These are phyloP conservation scores for Oligia strigilis DNA, from an alignment of 2,888 invertebrate species.

Conservation along the genomic window DNA sequence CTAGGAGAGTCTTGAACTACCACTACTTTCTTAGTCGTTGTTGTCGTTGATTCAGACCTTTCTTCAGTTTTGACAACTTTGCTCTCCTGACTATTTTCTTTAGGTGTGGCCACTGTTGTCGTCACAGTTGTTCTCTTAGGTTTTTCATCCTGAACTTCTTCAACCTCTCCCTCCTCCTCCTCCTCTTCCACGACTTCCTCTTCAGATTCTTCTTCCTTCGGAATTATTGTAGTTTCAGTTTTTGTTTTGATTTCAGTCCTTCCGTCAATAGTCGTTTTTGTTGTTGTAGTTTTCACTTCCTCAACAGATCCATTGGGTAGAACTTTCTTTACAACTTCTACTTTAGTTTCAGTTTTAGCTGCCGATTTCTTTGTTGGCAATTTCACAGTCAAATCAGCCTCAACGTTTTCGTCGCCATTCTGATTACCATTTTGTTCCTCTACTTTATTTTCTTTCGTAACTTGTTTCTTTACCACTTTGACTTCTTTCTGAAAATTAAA, in stretches of 20 bases:
- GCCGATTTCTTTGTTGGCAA: conserved; percentile 83
- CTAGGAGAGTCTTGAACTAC: conserved; percentile 78
- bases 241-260: conserved; percentile 85
- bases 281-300: conserved; percentile 86
- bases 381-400: conserved; percentile 83
- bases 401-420: conserved; percentile 80
- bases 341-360: conserved; percentile 86
- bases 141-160: conserved; percentile 67
- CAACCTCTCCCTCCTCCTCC: conserved; percentile 72
- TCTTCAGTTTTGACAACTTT: conserved; percentile 81
- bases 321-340: conserved; percentile 83
- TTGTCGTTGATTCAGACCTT: conserved; percentile 78
- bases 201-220: conserved; percentile 81
- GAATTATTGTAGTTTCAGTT: conserved; percentile 84
- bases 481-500: conserved; percentile 84
- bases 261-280: conserved; percentile 86
- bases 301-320: conserved; percentile 84
- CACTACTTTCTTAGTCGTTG: conserved; percentile 80
- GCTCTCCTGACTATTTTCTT: conserved; percentile 72
- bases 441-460: conserved; percentile 77
- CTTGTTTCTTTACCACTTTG: conserved; percentile 81
- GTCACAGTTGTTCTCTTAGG: conserved; percentile 65
- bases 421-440: conserved; percentile 81
- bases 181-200: conserved; percentile 79
- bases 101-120: conserved; percentile 57